Evolutionary conservation across 2,888 invertebrate species (phyloP), one percentile per base, ranked within the genome.

Genomic region (Caenorhabditis panamensis): DNA sequence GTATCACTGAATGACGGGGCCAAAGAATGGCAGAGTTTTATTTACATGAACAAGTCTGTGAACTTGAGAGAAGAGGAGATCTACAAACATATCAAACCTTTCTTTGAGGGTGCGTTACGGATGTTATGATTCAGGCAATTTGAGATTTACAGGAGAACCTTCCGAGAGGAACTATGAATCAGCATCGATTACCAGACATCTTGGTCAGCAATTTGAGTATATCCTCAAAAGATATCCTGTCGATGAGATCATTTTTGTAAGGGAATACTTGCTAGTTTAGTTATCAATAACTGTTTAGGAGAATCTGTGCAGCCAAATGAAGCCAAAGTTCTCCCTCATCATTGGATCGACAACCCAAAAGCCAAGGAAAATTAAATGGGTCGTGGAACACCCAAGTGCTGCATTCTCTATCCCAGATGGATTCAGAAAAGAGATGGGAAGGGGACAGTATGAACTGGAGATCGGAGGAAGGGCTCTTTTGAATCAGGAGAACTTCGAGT

Each of bases 261-360:
- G 68, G 36, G 11, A 36, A 47, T 53, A 41, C 53, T 18, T 18
- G 6, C 22, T 51, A 3, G 3, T 36, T 49, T 2, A 36, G 2
- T 4, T 56, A n/a, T 1, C 1, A 31, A 22, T 22, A n/a, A n/a
- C n/a, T n/a, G n/a, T 73, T 22, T 47, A 79, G 79, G 68, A 75
- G 24, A 80, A 80, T 16, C 66, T 75, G 8, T 80, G 80, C 47
- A 69, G 64, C 24, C 80, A 80, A 59, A 80, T 80, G 80, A 80
- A 80, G 22, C 80, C 75, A 1, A 80, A 80, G 26, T 80, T 80
- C 66, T 80, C 80, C 0, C 9, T 26, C 2, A 41, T 79, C n/a
- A 51, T 79, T 5, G 24, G 28, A 1, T 20, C 62, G 1, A 59
- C 80, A 0, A 54, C 51, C 41, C 75, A 75, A 26, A 54, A 36